Evolutionary conservation across 2,797 vertebrate species (phyloP).

Genomic region (Propithecus deckenii): DNA sequence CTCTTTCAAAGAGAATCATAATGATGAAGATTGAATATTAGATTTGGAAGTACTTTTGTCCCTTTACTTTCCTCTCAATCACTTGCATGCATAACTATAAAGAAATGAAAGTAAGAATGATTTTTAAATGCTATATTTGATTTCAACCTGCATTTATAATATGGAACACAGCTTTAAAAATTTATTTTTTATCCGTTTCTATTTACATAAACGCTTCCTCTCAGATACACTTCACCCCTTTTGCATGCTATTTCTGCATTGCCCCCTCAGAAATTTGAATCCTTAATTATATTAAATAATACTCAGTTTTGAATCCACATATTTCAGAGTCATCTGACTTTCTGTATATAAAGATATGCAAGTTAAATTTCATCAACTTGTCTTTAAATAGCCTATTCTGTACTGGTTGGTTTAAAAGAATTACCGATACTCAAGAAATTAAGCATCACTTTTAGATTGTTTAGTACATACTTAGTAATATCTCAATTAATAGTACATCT

Average conservation of each 20-base stretch:
- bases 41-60: not conserved
- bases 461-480: not conserved
- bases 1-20: not conserved
- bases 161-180: not conserved
- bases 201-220: not conserved
- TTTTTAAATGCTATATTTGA: not conserved
- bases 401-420: not conserved
- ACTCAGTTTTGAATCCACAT: not conserved
- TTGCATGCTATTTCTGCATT: not conserved
- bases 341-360: not conserved
- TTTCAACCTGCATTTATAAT: not conserved
- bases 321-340: not conserved
- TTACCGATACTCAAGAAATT: not conserved
- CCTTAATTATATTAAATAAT: not conserved
- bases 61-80: not conserved
- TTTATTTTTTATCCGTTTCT: not conserved
- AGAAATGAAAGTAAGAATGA: not conserved
- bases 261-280: not conserved
- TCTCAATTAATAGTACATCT: not conserved
- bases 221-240: not conserved
- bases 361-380: not conserved
- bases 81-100: not conserved
- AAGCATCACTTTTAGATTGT: not conserved
- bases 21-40: not conserved
- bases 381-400: not conserved